A percentile compares a stretch with the other conserved stretches of the same genome.
phyloP scores from a whole-genome alignment of 2,888 invertebrate genomes.

The Sympetrum striolatum region DNA sequence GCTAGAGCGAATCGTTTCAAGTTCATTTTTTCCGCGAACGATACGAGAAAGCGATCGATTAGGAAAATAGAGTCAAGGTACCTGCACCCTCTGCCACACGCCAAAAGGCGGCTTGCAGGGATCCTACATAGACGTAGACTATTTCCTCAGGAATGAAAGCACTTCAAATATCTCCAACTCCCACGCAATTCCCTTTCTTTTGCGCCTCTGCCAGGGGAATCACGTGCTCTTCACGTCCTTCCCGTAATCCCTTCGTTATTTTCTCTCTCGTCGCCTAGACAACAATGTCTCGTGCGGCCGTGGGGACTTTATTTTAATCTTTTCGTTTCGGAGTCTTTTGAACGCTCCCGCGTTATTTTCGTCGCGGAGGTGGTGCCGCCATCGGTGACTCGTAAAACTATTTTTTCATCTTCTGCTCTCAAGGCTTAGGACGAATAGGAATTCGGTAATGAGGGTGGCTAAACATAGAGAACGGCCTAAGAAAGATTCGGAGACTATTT shows the following conservation, averaged over 20 bases:
- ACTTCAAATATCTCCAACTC: neutral
- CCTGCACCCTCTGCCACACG: too few relatives aligned
- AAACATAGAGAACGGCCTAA: too few relatives aligned
- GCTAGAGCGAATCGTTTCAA: too few relatives aligned
- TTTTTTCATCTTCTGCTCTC: neutral
- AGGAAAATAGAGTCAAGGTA: too few relatives aligned
- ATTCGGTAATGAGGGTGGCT: too few relatives aligned
- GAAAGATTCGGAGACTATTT: too few relatives aligned
- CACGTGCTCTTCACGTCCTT: neutral
- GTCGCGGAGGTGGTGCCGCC: neutral
- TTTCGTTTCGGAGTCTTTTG: neutral
- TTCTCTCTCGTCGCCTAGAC: neutral
- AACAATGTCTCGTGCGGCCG: neutral
- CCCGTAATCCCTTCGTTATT: neutral
- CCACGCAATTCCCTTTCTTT: neutral
- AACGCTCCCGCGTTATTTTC: neutral
- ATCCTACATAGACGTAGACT: too few relatives aligned
- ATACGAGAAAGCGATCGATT: too few relatives aligned
- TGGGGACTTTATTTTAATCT: neutral
- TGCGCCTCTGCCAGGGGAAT: neutral
- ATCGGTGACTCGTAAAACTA: neutral
- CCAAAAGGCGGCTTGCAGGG: too few relatives aligned
- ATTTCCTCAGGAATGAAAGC: too few relatives aligned
- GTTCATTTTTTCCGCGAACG: too few relatives aligned
- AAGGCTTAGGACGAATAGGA: neutral